Base-by-base conservation (phyloP, 2,113 vertebrate species). In the Scophthalmus maximus region DNA sequence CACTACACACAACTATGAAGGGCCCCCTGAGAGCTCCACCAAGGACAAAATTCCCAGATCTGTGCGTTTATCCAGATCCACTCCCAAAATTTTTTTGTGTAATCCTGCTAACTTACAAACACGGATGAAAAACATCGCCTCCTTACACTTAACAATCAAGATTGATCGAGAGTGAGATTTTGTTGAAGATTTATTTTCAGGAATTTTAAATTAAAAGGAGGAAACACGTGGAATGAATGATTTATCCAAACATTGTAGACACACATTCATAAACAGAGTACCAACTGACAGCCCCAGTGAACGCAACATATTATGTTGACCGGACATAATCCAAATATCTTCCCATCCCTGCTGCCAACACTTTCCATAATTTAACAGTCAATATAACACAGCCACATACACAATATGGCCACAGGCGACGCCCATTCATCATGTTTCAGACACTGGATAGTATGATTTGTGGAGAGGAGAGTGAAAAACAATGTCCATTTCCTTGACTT, bases 181-280 rank as follows among this genome's bases (percentile, higher is more conserved):
- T 8, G 47, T 44, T 68, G 2, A 18, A 5, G 51, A 51, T 89
- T 88, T 82, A 87, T 80, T 85, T 53, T 81, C 83, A 77, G 79
- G 67, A 84, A 84, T 78, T 75, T 73, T 90, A 89, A 89, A 78
- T 83, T 67, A 75, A 73, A 67, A 77, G 76, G 25, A 65, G 40
- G n/a, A 82, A 26, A 84, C 58, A 79, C 42, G 44, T 67, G 69
- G 52, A 73, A 72, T 20, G 10, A 44, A 56, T 56, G 32, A 12
- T 51, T 6, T 14, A 29, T 22, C 62, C 44, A 51, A 81, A 76
- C 26, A 61, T 44, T 10, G 14, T 17, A 10, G 47, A 52, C 52
- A 55, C 0, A 52, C 20, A 77, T 23, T 51, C 0, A 22, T 11
- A 69, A 60, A 69, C 1, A 70, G n/a, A n/a, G 51, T 53, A 69